Evolutionary conservation across 2,113 vertebrate genomes (phyloP).

Genomic region (Coracopsis vasa): DNA sequence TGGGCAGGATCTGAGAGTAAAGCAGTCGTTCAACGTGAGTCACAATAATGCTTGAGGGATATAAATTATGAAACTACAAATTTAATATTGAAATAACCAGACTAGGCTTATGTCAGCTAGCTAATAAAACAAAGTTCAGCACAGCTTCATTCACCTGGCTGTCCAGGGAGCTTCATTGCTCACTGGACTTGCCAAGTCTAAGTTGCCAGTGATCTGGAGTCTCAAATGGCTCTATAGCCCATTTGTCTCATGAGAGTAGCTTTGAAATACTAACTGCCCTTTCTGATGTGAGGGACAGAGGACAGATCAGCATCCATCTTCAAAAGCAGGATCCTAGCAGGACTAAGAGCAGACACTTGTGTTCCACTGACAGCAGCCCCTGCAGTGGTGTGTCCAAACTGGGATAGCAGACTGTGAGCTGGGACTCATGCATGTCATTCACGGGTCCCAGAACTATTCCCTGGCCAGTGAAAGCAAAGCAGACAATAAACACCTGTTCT

Average conservation of each 20-base stretch:
- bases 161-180: neutral
- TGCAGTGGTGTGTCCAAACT: accelerated
- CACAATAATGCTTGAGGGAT: neutral
- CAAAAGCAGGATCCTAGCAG: neutral
- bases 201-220: neutral
- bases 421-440: neutral
- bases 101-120: neutral
- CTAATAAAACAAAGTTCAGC: neutral
- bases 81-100: constrained; percentile 11
- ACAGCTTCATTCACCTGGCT: neutral
- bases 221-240: neutral
- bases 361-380: neutral
- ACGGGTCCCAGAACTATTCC: neutral
- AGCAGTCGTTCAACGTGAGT: neutral
- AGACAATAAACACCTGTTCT: neutral
- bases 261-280: neutral
- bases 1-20: neutral
- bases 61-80: constrained; percentile 11
- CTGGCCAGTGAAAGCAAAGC: neutral
- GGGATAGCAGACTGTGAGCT: neutral
- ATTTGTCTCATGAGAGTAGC: accelerated
- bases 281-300: neutral
- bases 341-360: neutral
- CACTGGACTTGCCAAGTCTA: neutral
- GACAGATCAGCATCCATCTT: neutral